A percentile compares a stretch with the other conserved stretches of the same genome.
Evolutionary conservation across 2,113 vertebrate species (phyloP).

Genomic region (Aegypius monachus): DNA sequence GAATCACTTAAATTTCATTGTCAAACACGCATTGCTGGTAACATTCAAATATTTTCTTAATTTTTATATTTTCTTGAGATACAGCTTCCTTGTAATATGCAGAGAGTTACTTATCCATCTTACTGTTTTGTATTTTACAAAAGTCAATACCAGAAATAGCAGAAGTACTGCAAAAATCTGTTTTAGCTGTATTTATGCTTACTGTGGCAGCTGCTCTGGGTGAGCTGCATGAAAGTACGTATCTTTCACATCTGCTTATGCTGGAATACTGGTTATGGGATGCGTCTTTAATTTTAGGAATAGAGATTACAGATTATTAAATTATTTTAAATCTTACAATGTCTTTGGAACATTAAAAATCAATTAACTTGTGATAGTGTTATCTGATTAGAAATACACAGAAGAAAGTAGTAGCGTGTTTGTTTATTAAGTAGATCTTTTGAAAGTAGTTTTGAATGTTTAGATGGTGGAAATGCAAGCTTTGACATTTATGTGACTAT

Average conservation of each 20-base stretch:
- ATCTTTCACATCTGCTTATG: not conserved
- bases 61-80: not conserved
- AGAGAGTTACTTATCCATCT: not conserved
- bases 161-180: not conserved
- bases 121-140: not conserved
- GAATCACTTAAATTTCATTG: not conserved
- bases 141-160: not conserved
- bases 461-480: not conserved
- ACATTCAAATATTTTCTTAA: not conserved
- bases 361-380: not conserved
- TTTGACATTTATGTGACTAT: not conserved
- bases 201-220: not conserved
- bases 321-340: not conserved
- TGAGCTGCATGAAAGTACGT: not conserved
- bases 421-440: not conserved
- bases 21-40: fast-evolving
- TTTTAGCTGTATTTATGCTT: not conserved
- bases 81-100: not conserved
- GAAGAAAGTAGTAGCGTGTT: not conserved
- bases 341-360: not conserved
- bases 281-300: not conserved
- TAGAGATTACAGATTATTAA: not conserved
- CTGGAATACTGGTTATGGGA: not conserved
- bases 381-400: not conserved
- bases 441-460: not conserved